Evolutionary conservation across 2,888 invertebrate species (phyloP), one percentile per base, ranked within the genome.

Genomic region (Napeogenes sylphis): DNA sequence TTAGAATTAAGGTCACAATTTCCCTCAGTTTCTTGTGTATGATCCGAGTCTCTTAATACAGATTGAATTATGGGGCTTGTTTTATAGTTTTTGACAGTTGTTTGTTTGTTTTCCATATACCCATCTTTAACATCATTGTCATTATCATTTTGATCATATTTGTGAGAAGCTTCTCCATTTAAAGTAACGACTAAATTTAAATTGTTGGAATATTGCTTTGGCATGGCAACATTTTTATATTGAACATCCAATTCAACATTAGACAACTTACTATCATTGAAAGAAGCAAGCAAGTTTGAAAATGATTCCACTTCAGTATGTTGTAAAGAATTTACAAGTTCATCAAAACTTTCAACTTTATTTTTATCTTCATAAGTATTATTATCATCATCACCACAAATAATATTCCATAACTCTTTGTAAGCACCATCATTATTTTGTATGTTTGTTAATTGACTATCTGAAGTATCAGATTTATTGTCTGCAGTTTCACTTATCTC

Each of bases 281-380:
- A 84, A 51, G 84, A 83, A 45, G 69, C 66, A 55, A 85, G 56
- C 64, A 85, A 75, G 8, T 21, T 30, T 2, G 51, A 51, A 51
- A 10, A 14, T 51, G 51, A 30, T 62, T 66, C 62, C 55, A 68
- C 53, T 59, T 65, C 68, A 42, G 69, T 47, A 45, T 69, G 60
- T 32, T 78, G 64, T 73, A 75, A 79, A 56, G 82, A 81, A 30
- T 73, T 62, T 60, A 71, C 74, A 58, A 82, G 70, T 45, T 69
- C 67, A 30, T 75, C 72, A 73, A 81, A 82, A 59, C 68, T 73
- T 65, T 78, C 75, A 47, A 71, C 47, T 47, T 64, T 46, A 42
- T 53, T 59, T 30, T 61, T 61, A 32, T 69, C 65, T 38, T 45
- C 21, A 58, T 67, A 42, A 42, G 10, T 42, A 42, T 42, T 42